Percentiles rank a stretch among this genome's conserved stretches.
phyloP scores from a whole-genome alignment of 2,797 vertebrate genomes.

The Alexandromys oeconomus region DNA sequence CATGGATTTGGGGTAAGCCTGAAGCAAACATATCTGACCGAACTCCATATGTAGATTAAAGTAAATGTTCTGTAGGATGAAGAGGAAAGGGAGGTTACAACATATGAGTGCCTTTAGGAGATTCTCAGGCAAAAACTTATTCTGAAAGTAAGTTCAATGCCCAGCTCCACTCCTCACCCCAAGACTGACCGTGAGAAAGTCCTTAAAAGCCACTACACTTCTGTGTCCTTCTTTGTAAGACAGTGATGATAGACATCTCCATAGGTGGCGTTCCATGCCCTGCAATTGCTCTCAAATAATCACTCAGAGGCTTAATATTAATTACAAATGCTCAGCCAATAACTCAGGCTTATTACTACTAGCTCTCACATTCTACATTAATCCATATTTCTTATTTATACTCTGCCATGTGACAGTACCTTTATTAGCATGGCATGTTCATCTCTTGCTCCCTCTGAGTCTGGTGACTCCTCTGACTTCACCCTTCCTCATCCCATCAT shows the following conservation, averaged over 20 bases:
- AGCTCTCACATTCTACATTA: too few species aligned
- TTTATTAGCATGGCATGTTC: too few species aligned
- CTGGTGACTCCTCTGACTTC: too few species aligned
- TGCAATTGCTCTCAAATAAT: too few species aligned
- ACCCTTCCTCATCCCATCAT: too few species aligned
- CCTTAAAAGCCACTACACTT: neutral
- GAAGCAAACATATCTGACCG: neutral
- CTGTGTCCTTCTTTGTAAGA: constrained; percentile 13
- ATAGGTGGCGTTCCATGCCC: too few species aligned
- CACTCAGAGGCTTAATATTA: too few species aligned
- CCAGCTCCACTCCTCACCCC: neutral
- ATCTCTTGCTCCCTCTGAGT: too few species aligned
- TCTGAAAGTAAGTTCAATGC: neutral
- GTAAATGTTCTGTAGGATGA: neutral
- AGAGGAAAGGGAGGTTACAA: accelerated
- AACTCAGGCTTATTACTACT: too few species aligned
- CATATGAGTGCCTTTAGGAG: neutral
- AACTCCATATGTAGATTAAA: neutral
- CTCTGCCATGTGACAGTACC: too few species aligned
- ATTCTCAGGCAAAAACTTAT: neutral
- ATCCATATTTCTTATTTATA: too few species aligned
- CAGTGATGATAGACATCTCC: neutral
- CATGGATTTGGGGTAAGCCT: neutral
- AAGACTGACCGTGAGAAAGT: neutral
- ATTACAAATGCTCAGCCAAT: too few species aligned